Evolutionary conservation across 2,113 vertebrate genomes (phyloP), one percentile per base, ranked within the genome.

Genomic region (Montifringilla adamsi): DNA sequence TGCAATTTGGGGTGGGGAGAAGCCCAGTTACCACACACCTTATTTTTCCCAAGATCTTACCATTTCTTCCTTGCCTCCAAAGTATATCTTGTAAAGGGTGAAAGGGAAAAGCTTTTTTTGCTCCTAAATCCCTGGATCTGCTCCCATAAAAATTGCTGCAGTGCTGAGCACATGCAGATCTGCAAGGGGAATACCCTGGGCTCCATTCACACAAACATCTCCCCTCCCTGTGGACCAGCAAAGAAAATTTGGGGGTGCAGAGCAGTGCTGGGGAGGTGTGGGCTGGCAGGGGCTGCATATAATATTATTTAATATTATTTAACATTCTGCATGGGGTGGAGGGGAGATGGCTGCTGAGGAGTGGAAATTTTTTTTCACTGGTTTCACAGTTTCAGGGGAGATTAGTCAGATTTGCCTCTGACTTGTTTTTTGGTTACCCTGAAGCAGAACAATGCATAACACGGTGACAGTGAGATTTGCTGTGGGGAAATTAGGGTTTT

Each of bases 361-460:
- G 35, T 1, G 4, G 35, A 35, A 0, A 9, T 39, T 84, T 84
- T 75, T 69, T 58, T 81, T 44, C 64, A 70, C 11, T 53, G 56
- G 70, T 70, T 92, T 94, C 72, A 75, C 59, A 86, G 76, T 94
- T 96, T 87, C 87, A 79, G 78, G 30, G 46, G 31, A 58, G 22
- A 83, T 96, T 84, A 94, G 72, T 89, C 92, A 96, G 77, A 62
- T 91, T 72, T 76, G 72, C 43, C n/a, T 88, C 35, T 49, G 56
- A 70, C 43, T 87, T 90, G 30, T 8, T 44, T 89, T 93, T 94
- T 56, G 26, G 52, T 96, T 76, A 77, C 88, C 79, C 72, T 90
- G 84, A 83, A 86, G 58, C 43, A 80, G 93, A 93, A 86, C 64
- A 86, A 60, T 77, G 72, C 18, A 18, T 55, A 88, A 89, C 23